phyloP scores from a whole-genome alignment of 2,888 invertebrate genomes.

The Ornithoptera alexandrae region DNA sequence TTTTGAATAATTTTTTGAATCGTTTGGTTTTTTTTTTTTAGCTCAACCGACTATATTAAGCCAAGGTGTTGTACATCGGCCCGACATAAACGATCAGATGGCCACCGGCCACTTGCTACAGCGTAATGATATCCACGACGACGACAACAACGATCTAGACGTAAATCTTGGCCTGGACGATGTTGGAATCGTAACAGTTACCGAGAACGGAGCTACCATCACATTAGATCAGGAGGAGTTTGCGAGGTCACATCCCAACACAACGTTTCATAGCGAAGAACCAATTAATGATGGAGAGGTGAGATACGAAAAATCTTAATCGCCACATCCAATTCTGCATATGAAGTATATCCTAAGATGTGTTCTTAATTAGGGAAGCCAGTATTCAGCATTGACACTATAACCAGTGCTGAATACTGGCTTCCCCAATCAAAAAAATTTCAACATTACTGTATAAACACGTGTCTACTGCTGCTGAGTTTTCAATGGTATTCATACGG shows the following conservation, averaged over 20 bases:
- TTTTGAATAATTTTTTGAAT: not conserved
- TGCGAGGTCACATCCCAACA: constrained; percentile 72
- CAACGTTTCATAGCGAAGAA: constrained; percentile 72
- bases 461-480: no score
- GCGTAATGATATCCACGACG: constrained; percentile 35
- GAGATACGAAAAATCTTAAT: constrained; percentile 25
- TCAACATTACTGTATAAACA: no score
- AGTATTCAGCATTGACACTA: no score
- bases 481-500: no score
- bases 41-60: constrained; percentile 58
- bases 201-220: constrained; percentile 64
- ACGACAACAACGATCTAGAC: constrained; percentile 49
- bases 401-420: no score
- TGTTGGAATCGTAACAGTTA: constrained; percentile 71
- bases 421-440: no score
- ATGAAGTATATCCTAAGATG: no score
- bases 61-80: constrained; percentile 56
- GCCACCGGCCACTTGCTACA: constrained; percentile 63
- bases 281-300: constrained; percentile 67
- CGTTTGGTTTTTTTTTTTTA: constrained; percentile 34
- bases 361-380: no score
- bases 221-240: constrained; percentile 73
- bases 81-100: constrained; percentile 71
- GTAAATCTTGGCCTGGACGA: constrained; percentile 60
- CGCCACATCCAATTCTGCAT: not conserved